A percentile compares a stretch with the other conserved stretches of the same genome.
These are phyloP conservation scores for Tipula vernalis DNA, from an alignment of 2,888 invertebrate genomes.

Conservation along the genomic window DNA sequence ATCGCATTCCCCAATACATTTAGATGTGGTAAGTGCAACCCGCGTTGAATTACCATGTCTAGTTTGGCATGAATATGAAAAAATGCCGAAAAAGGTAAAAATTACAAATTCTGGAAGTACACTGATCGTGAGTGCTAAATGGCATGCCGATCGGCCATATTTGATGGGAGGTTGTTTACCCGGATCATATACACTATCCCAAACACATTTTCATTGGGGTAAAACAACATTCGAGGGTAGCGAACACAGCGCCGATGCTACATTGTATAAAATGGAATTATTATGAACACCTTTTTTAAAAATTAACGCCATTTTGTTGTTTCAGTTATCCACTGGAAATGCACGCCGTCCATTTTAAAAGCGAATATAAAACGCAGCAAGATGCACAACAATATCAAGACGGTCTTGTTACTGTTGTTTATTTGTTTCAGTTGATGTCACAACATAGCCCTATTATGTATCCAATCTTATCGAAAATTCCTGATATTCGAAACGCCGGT, in stretches of 20 bases:
- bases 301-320: not conserved
- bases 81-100: constrained; percentile 48
- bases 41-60: constrained; percentile 27
- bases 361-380: constrained; percentile 46
- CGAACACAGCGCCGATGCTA: constrained; percentile 47
- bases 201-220: constrained; percentile 62
- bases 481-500: constrained; percentile 39
- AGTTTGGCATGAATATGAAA: constrained; percentile 44
- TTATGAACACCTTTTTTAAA: not conserved
- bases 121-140: constrained; percentile 51
- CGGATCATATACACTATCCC: constrained; percentile 48
- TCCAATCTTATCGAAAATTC: constrained; percentile 37
- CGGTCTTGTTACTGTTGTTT: constrained; percentile 45
- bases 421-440: constrained; percentile 43
- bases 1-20: constrained; percentile 15
- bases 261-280: constrained; percentile 21
- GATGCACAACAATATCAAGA: constrained; percentile 46
- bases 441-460: constrained; percentile 31
- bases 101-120: constrained; percentile 55
- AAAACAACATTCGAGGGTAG: constrained; percentile 46
- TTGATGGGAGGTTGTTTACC: constrained; percentile 45
- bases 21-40: constrained; percentile 5
- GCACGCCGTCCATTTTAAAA: constrained; percentile 47
- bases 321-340: constrained; percentile 46
- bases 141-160: constrained; percentile 45